Evolutionary conservation across 2,113 vertebrate genomes (phyloP).

Genomic region (Rana temporaria): DNA sequence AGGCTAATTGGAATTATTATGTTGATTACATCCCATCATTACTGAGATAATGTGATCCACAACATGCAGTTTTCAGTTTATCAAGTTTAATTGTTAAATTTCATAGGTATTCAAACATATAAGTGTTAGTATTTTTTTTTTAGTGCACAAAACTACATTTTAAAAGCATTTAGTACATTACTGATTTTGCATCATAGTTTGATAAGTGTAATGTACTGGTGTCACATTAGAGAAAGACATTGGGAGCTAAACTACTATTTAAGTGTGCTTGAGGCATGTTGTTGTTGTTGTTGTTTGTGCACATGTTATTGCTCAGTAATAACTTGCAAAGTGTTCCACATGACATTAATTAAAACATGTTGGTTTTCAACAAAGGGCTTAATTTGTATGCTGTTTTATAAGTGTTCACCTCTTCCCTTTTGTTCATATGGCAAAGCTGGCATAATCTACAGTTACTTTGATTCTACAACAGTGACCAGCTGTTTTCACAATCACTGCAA

Average conservation of each 20-base stretch:
- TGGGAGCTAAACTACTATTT: conserved; percentile 60
- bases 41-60: conserved; percentile 9
- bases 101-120: conserved; percentile 36
- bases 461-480: conserved; percentile 36
- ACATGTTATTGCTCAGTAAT: conserved; percentile 62
- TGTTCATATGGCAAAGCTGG: conserved; percentile 34
- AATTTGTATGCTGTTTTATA: conserved; percentile 45
- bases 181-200: neutral
- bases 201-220: conserved; percentile 7
- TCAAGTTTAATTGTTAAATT: conserved; percentile 37
- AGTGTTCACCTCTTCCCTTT: conserved; percentile 14
- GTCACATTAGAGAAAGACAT: conserved; percentile 3
- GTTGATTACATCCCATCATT: conserved; percentile 25
- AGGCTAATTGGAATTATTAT: conserved; percentile 41
- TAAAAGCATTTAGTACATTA: neutral
- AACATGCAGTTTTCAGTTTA: conserved; percentile 25
- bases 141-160: neutral
- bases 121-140: conserved; percentile 24
- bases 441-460: conserved; percentile 29
- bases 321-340: conserved; percentile 55
- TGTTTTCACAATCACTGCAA: conserved; percentile 11
- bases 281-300: conserved; percentile 65
- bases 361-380: conserved; percentile 60
- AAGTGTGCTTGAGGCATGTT: conserved; percentile 52
- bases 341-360: conserved; percentile 63